Base-by-base conservation (phyloP, 2,797 vertebrate genomes). In the Malacoraja senta region DNA sequence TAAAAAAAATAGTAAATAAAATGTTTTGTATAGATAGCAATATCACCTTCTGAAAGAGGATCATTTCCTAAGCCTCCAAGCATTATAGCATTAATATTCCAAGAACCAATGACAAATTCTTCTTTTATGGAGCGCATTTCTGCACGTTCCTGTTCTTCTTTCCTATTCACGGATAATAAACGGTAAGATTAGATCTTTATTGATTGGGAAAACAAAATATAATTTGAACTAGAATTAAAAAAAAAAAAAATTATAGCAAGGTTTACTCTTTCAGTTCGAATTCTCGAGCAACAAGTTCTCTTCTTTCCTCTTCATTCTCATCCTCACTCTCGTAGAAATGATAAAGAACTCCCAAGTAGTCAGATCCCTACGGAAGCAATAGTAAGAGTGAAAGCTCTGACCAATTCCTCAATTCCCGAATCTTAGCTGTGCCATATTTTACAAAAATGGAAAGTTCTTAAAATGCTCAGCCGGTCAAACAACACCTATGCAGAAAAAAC, bases 271-370 rank as follows among this genome's bases (percentile, higher is more conserved):
- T 72, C 90, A 74, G 4, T n/a, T 76, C 71, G 44, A 74, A 12
- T 92, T 92, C 93, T 91, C 93, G 93, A 32, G 92, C 80, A 58
- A 93, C 79, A 68, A 93, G 90, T 19, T 63, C 72, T 91, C 93
- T 94, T 76, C n/a, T 93, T 93, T 86, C 94, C 74, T 95, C 93
- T 19, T 93, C 93, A 0, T 96, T 95, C 4, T 96, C 95, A 19
- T 94, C 94, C 32, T 94, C 94, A 12, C 76, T 94, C 21, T 93
- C 94, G 93, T 96, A 96, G 93, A 97, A 95, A 19, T 96, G 95
- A 94, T 96, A 97, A 93, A 97, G 94, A 38, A 95, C 95, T 6
- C 95, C 95, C 86, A 97, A 95, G 93, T 96, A 97, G 94, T 97
- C 97, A 0, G 95, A 93, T 24, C 96, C 95, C 95, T 96, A 9